Evolutionary conservation across 2,113 vertebrate species (phyloP), one percentile per base, ranked within the genome.

Genomic region (Globicephala melas): DNA sequence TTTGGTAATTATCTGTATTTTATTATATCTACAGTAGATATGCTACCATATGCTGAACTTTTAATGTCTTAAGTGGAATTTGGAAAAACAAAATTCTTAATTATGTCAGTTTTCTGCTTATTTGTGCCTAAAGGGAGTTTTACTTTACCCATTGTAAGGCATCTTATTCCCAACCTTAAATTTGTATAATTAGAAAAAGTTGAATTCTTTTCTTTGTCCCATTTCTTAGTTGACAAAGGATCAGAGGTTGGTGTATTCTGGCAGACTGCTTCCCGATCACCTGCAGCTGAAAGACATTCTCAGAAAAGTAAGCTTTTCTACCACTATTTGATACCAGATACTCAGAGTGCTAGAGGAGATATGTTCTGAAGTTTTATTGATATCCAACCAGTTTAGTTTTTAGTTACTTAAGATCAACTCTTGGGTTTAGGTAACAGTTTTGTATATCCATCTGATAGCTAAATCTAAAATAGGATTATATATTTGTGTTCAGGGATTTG

Each of bases 201-300:
- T 98, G 97, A 98, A 97, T 97, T 98, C 94, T 97, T 98, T 97
- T 98, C 97, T 98, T 98, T 99, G 97, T 98, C 97, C 96, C 97
- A 97, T 98, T 95, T 98, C 97, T 96, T 96, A 99, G 99, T 98
- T 98, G 91, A 99, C 99, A 89, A 99, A 99, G 99, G 99, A 99
- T 98, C 99, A 99, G 98, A 99, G 99, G 85, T 98, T 99, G 98
- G 99, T 99, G 97, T 99, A 99, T 98, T 99, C 99, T 73, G 99
- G 99, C 97, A 99, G 98, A 98, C 99, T 99, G 97, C 99, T 99
- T 96, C 99, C 99, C 89, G 99, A 99, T 98, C 99, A 99, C 96
- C 99, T 99, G 96, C 99, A 99, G 98, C 99, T 99, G 98, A 99
- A 99, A 98, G 99, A 99, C 98, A 98, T 99, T 98, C 99, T 99